Base-by-base conservation (phyloP, 2,797 vertebrate genomes). In the Graptemys geographica region DNA sequence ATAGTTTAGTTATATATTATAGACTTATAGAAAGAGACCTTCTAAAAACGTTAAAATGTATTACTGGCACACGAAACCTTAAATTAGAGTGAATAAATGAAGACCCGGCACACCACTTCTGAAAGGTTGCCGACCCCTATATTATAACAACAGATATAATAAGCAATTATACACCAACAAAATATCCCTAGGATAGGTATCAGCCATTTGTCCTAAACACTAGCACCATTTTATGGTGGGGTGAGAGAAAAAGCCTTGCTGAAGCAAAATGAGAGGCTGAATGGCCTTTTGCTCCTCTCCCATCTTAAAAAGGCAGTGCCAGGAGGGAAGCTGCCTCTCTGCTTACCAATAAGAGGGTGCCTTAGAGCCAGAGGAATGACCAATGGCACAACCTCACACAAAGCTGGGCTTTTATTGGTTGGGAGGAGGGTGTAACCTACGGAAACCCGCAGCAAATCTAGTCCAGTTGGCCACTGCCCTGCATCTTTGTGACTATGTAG, bases 131-230 rank as follows among this genome's bases (percentile, higher is more conserved):
- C 44, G 44, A 44, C 44, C 6, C 6, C 44, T 44, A 6, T 0
- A 0, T 15, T 8, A 7, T 84, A 41, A 6, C 55, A 47, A 0
- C 1, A 9, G 62, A 65, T n/a, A 62, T 18, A 62, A 62, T 62
- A 33, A 62, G 59, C 13, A 62, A 62, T 62, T 2, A 2, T 49
- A 11, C 37, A 41, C 10, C 81, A 81, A 13, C 2, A 5, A 11
- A 31, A 41, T 21, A 25, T 62, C 18, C 6, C 9, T 57, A 19
- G 55, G 79, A 23, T 3, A 83, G 49, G 15, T 4, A 25, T 83
- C 37, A 53, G 5, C 9, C 31, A 25, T 23, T 18, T 83, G 55
- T 76, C 4, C 27, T 79, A 59, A 69, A 2, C 2, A 55, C 15
- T 62, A 8, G 21, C 56, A 15, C 53, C 87, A 27, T 62, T 83